Conservation (phyloP, 1,140 invertebrate species). For the Notospermus geniculatus region DNA sequence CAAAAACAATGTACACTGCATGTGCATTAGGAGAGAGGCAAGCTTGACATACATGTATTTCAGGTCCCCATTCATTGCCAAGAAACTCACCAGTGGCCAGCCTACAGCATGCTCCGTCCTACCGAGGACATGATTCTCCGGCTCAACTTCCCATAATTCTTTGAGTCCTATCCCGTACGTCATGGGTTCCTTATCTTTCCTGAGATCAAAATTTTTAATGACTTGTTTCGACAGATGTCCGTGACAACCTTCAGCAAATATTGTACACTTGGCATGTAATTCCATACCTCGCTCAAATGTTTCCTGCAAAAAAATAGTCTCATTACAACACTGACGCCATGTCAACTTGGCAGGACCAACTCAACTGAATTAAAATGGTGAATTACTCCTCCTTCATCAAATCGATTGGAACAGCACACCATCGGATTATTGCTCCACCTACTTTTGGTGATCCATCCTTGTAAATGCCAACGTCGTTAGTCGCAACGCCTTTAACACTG, state of each 20-base stretch:
- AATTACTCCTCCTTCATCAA: too few species aligned
- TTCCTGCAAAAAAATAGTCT: conserved; percentile 60
- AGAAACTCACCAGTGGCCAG: conserved; percentile 78
- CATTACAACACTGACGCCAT: too few species aligned
- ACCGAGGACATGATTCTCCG: conserved; percentile 85
- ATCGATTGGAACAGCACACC: not conserved
- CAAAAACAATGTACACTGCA: too few species aligned
- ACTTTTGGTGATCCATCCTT: conserved; percentile 97
- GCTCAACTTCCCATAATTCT: conserved; percentile 96
- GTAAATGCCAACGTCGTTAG: conserved; percentile 96
- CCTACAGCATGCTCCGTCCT: conserved; percentile 94
- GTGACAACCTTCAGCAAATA: conserved; percentile 98
- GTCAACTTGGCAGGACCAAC: too few species aligned
- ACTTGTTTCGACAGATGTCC: conserved; percentile 95
- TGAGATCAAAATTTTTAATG: conserved; percentile 78
- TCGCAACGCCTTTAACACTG: conserved; percentile 94
- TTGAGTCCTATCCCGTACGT: conserved; percentile 99
- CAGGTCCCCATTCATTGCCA: not conserved
- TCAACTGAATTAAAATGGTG: too few species aligned
- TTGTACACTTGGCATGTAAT: conserved; percentile 93
- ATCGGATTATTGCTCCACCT: conserved; percentile 7
- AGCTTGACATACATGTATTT: not conserved
- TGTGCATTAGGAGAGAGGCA: too few species aligned
- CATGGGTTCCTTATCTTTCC: conserved; percentile 82
- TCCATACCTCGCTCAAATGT: conserved; percentile 98